Evolutionary conservation across 2,888 invertebrate genomes (phyloP), one percentile per base, ranked within the genome.

Genomic region (Nezara viridula): DNA sequence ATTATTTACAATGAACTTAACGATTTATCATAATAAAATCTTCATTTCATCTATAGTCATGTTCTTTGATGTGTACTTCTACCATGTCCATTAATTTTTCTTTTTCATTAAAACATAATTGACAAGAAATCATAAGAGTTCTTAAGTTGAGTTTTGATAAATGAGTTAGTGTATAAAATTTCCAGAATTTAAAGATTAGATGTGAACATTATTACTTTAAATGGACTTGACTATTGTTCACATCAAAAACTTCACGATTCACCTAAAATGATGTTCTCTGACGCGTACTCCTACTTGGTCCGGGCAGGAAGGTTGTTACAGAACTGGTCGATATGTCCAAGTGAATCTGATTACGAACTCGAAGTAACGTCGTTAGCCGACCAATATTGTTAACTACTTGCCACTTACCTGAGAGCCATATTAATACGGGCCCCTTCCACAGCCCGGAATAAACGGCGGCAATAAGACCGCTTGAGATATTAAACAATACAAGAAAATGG

Each of bases 401-500:
- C 19, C 66, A 37, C 32, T 73, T 37, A 73, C 66, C 66, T 73
- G 66, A 73, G 32, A 37, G 32, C 66, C 60, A 73, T 73, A 73
- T 73, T 73, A 73, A 73, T 73, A 73, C 32, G 0, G 19, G 19
- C 16, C 27, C 32, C 6, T 21, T 9, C 66, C 21, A 73, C 37
- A 32, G 66, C 14, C 37, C 37, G 66, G 37, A 37, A 73, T 37
- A 37, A 37, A 73, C 32, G 19, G 9, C 37, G 1, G 24, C 60
- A 60, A 60, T 60, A 60, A 37, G 66, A 73, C 32, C 16, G 14
- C 16, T 6, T 16, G 16, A 16, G 32, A 14, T 73, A 73, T 73
- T 73, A 73, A 73, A 37, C 66, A 73, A 37, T 73, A 73, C 37
- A 73, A 73, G 66, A 73, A 73, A 73, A 73, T 37, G 66, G 66